Percentiles rank a stretch among this genome's conserved stretches.
Conservation (phyloP, 2,113 vertebrate species). For the Ciconia maguari region DNA sequence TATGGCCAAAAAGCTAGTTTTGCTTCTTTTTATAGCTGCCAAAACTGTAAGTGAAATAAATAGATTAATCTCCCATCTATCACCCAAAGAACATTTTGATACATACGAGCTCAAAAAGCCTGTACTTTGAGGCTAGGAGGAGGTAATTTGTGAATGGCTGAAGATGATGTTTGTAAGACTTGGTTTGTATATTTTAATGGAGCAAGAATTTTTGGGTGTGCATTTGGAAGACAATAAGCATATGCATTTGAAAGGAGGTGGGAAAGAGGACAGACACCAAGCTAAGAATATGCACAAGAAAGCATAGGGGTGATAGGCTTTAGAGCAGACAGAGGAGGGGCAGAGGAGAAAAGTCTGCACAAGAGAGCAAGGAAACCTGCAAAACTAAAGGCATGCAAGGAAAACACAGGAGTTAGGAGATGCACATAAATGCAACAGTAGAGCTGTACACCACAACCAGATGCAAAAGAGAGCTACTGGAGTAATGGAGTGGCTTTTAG, state of each 20-base stretch:
- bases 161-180: not conserved
- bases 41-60: conserved; percentile 20
- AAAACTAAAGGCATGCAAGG: not conserved
- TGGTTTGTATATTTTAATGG: not conserved
- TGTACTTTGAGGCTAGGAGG: not conserved
- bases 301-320: not conserved
- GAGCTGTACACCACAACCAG: not conserved
- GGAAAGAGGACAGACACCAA: not conserved
- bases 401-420: not conserved
- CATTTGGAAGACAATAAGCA: not conserved
- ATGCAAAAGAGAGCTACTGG: not conserved
- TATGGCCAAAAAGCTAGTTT: not conserved
- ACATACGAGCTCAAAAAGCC: not conserved
- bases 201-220: not conserved
- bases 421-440: rapidly evolving
- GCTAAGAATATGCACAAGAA: not conserved
- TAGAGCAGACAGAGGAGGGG: not conserved
- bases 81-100: not conserved
- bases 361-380: not conserved
- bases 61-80: not conserved
- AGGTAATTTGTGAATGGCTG: not conserved
- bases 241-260: not conserved
- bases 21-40: not conserved
- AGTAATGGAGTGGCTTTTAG: not conserved
- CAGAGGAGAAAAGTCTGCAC: not conserved